phyloP scores from a whole-genome alignment of 1,140 invertebrate genomes.

The Lycorma delicatula region DNA sequence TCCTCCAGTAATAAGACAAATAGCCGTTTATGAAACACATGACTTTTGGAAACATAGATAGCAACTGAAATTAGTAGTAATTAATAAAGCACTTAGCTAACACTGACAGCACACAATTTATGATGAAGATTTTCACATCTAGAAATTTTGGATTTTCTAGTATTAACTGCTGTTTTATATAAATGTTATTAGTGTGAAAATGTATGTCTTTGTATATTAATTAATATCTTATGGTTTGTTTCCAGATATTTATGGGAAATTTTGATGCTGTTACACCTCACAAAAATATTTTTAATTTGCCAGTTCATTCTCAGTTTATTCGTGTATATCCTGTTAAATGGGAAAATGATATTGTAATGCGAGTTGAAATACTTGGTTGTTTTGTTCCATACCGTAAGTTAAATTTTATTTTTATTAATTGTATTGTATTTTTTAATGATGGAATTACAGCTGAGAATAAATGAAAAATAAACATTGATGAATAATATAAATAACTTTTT shows the following conservation, averaged over 20 bases:
- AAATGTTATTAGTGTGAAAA: too few relatives aligned
- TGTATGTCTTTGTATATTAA: background rate
- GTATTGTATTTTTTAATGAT: constrained; percentile 7
- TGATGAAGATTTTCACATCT: too few relatives aligned
- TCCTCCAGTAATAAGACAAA: too few relatives aligned
- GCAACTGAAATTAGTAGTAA: too few relatives aligned
- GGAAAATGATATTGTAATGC: constrained; percentile 61
- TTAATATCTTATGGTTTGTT: constrained; percentile 3
- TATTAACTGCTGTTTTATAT: too few relatives aligned
- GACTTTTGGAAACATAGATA: too few relatives aligned
- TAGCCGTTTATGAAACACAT: too few relatives aligned
- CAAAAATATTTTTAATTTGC: constrained; percentile 40
- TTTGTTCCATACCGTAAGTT: constrained; percentile 59
- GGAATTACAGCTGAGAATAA: background rate
- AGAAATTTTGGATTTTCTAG: too few relatives aligned
- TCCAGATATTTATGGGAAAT: constrained; percentile 28
- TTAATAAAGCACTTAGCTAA: too few relatives aligned
- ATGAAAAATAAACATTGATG: background rate
- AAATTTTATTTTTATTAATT: constrained; percentile 2
- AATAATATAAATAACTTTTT: background rate
- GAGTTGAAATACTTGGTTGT: constrained; percentile 69
- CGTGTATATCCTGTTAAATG: constrained; percentile 64
- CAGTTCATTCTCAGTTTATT: constrained; percentile 62
- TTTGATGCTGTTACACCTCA: constrained; percentile 18
- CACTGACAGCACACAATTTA: too few relatives aligned